Percentiles rank a stretch among this genome's conserved stretches.
Evolutionary conservation across 2,888 invertebrate species (phyloP).

Genomic region (Pheosia gnoma): DNA sequence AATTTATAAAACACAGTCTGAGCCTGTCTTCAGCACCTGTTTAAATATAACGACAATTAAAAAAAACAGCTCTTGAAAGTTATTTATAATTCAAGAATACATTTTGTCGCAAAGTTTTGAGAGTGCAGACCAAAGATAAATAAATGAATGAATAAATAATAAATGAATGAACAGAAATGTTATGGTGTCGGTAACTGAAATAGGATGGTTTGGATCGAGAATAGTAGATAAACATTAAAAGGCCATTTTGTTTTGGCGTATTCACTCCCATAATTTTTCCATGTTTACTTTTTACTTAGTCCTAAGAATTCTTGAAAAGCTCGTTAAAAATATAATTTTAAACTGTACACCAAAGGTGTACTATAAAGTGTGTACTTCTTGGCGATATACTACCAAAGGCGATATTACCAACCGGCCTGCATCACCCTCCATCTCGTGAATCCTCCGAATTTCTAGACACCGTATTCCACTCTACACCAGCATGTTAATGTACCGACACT

Average conservation of each 20-base stretch:
- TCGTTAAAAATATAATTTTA: too few species aligned
- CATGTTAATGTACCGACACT: not conserved
- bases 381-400: too few species aligned
- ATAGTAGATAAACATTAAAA: too few species aligned
- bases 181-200: too few species aligned
- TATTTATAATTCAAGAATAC: conserved; percentile 2
- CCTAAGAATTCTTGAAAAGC: too few species aligned
- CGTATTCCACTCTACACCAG: not conserved
- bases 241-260: too few species aligned
- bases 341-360: too few species aligned
- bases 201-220: too few species aligned
- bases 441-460: not conserved
- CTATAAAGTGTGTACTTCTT: too few species aligned
- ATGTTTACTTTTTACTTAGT: too few species aligned
- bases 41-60: not conserved
- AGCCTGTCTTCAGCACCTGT: not conserved
- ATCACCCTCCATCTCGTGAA: not conserved
- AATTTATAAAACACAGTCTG: not conserved
- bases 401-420: too few species aligned
- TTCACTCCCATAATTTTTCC: too few species aligned
- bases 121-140: not conserved
- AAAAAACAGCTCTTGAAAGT: not conserved
- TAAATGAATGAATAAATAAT: not conserved
- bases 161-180: not conserved
- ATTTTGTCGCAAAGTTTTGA: not conserved